phyloP scores from a whole-genome alignment of 2,113 vertebrate species.

The Paraplagusia blochii region DNA sequence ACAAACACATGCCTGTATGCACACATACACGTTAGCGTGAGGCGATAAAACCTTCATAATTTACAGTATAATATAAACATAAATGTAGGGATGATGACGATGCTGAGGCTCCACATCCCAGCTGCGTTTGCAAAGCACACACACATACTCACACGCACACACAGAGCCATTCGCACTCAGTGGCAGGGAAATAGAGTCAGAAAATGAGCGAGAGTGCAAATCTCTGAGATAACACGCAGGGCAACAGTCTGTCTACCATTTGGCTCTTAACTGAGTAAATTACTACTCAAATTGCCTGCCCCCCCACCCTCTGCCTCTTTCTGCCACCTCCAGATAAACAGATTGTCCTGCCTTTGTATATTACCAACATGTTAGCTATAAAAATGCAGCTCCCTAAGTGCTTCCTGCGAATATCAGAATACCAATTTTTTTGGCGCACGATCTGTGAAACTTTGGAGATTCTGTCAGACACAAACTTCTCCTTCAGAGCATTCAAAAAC shows the following conservation, averaged over 20 bases:
- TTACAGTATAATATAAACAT: constrained; percentile 43
- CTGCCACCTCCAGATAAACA: constrained; percentile 66
- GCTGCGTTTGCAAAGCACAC: constrained; percentile 37
- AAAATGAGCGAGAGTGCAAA: constrained; percentile 79
- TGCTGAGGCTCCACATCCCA: constrained; percentile 51
- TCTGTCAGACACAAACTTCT: too few species aligned
- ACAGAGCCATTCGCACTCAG: constrained; percentile 29
- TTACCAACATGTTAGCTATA: constrained; percentile 69
- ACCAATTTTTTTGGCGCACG: too few species aligned
- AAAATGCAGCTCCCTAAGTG: constrained; percentile 63
- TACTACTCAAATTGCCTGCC: constrained; percentile 72
- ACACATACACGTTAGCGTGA: constrained; percentile 32
- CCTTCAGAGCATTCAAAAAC: too few species aligned
- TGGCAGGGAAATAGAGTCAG: constrained; percentile 81
- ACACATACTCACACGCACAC: constrained; percentile 50
- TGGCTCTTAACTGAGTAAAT: constrained; percentile 90
- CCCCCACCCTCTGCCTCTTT: constrained; percentile 50
- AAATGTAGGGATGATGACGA: constrained; percentile 40
- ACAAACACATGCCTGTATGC: constrained; percentile 47
- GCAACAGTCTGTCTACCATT: constrained; percentile 96
- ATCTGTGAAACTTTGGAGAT: too few species aligned
- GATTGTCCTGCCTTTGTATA: constrained; percentile 70
- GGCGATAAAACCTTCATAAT: constrained; percentile 44
- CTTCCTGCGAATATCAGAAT: constrained; percentile 28
- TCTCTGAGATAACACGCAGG: constrained; percentile 88